A percentile compares a stretch with the other conserved stretches of the same genome.
phyloP scores from a whole-genome alignment of 2,888 invertebrate genomes.

The Unio pictorum region DNA sequence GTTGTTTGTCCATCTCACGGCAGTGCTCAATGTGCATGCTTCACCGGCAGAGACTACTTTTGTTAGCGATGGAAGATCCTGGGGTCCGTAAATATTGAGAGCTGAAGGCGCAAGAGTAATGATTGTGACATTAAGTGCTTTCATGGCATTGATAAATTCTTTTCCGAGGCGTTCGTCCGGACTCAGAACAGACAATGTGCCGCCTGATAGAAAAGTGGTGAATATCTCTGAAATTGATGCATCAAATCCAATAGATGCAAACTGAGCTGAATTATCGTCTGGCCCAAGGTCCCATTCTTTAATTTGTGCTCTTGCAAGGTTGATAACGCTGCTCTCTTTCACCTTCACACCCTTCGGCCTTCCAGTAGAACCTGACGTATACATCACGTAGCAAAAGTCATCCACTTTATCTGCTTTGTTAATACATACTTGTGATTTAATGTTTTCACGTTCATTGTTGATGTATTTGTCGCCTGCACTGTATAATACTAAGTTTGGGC shows the following conservation, averaged over 20 bases:
- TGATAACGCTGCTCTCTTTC: slow-evolving; percentile 78
- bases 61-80: slow-evolving; percentile 73
- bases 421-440: not conserved
- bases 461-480: too few relatives aligned
- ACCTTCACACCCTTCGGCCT: slow-evolving; percentile 88
- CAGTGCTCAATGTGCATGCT: slow-evolving; percentile 81
- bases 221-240: slow-evolving; percentile 92
- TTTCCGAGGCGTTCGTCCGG: slow-evolving; percentile 85
- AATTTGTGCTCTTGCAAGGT: slow-evolving; percentile 92
- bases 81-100: slow-evolving; percentile 75
- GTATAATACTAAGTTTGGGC: too few relatives aligned
- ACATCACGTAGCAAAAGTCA: slow-evolving; percentile 75
- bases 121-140: slow-evolving; percentile 74
- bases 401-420: slow-evolving; percentile 5
- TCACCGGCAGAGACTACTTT: slow-evolving; percentile 93
- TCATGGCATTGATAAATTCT: slow-evolving; percentile 79
- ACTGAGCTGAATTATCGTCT: slow-evolving; percentile 85
- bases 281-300: slow-evolving; percentile 82
- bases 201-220: slow-evolving; percentile 84
- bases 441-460: not conserved
- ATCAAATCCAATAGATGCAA: slow-evolving; percentile 92
- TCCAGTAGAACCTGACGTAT: slow-evolving; percentile 92
- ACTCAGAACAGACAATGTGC: slow-evolving; percentile 83
- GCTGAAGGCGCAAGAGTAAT: slow-evolving; percentile 85
- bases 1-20: slow-evolving; percentile 84